These are phyloP conservation scores for Xenus cinereus DNA, from an alignment of 2,113 vertebrate genomes.

Conservation along the genomic window DNA sequence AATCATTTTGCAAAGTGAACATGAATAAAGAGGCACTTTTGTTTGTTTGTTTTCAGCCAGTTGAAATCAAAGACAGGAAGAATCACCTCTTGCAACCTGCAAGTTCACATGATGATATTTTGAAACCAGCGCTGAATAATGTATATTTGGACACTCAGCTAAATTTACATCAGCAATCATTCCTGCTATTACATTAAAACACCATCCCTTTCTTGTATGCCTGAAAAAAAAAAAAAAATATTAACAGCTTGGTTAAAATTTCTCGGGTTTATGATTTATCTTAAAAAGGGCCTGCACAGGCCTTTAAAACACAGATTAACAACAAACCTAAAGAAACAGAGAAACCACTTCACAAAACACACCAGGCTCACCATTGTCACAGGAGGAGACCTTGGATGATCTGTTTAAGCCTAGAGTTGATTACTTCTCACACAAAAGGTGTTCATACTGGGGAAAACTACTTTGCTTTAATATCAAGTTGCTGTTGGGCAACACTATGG, in stretches of 20 bases:
- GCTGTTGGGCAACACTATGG: not conserved
- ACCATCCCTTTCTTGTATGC: not conserved
- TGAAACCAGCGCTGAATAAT: not conserved
- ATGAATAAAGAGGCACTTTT: not conserved
- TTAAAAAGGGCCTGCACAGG: not conserved
- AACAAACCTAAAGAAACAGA: not conserved
- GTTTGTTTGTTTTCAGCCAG: not conserved
- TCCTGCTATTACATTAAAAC: not conserved
- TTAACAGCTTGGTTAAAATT: not conserved
- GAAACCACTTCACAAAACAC: not conserved
- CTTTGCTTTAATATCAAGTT: not conserved
- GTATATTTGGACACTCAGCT: accelerated
- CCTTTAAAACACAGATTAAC: not conserved
- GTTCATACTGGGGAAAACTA: not conserved
- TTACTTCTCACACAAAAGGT: not conserved
- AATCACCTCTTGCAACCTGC: not conserved
- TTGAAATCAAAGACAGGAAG: not conserved
- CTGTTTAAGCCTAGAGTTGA: not conserved
- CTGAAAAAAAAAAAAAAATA: not conserved
- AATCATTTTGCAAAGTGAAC: not conserved
- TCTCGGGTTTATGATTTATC: not conserved
- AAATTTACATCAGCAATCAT: not conserved
- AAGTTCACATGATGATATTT: not conserved
- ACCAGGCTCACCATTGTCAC: not conserved
- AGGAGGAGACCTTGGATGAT: not conserved